A percentile compares a stretch with the other conserved stretches of the same genome.
Evolutionary conservation across 2,888 invertebrate genomes (phyloP).

Genomic region (Pristionchus exspectatus): DNA sequence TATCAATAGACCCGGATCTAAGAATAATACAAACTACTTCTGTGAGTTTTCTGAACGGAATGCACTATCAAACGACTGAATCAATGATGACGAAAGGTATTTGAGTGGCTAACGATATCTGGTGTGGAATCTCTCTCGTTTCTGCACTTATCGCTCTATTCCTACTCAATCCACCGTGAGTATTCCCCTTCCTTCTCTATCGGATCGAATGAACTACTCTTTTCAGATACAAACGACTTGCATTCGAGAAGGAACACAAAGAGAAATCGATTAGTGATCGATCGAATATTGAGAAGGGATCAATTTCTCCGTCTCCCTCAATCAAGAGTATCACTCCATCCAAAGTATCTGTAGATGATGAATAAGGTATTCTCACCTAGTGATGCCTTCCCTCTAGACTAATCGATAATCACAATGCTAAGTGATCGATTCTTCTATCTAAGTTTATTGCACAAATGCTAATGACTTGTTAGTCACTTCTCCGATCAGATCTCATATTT

Average conservation of each 20-base stretch:
- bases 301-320: neutral
- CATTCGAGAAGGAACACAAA: constrained; percentile 35
- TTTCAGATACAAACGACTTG: constrained; percentile 47
- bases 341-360: neutral
- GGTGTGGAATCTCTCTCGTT: constrained; percentile 58
- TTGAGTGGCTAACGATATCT: constrained; percentile 66
- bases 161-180: constrained; percentile 62
- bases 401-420: neutral
- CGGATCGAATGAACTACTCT: neutral
- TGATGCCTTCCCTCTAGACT: neutral
- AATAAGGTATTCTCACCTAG: constrained; percentile 8
- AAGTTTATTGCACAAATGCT: neutral
- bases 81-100: neutral
- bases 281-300: neutral
- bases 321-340: neutral
- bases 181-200: neutral
- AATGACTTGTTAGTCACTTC: neutral
- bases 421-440: neutral
- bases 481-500: neutral
- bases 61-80: too few species aligned
- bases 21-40: neutral
- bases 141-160: constrained; percentile 59
- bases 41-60: neutral
- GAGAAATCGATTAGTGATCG: neutral
- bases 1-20: neutral